Evolutionary conservation across 2,113 vertebrate genomes (phyloP).

Genomic region (Ibidorhyncha struthersii): DNA sequence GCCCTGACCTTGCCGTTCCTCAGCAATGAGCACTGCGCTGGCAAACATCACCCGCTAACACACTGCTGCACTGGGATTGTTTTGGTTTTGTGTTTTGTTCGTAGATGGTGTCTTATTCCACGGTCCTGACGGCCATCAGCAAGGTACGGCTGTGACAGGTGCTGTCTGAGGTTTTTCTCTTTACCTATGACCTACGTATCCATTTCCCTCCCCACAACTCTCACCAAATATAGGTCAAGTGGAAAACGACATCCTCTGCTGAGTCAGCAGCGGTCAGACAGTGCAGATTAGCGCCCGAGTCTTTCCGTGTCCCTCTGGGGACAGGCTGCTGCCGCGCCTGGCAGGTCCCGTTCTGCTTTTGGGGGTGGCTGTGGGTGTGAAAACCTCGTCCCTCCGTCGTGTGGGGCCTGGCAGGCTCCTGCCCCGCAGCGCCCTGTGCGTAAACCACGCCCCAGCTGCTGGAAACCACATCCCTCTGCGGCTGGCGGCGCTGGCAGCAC

Average conservation of each 20-base stretch:
- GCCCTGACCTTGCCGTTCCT: conserved; percentile 47
- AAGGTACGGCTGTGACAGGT: conserved; percentile 80
- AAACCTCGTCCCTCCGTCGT: background rate
- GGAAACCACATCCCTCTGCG: background rate
- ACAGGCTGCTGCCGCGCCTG: background rate
- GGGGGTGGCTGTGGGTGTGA: background rate
- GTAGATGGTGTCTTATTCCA: conserved; percentile 98
- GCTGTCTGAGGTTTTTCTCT: background rate
- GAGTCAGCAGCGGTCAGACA: conserved; percentile 42
- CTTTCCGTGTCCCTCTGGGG: background rate
- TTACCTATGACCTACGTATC: background rate
- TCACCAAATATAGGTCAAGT: conserved; percentile 55
- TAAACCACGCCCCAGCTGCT: background rate
- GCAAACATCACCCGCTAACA: background rate
- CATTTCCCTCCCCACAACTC: background rate
- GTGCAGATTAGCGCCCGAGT: background rate
- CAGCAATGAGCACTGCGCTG: background rate
- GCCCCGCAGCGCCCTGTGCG: background rate
- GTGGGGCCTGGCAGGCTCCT: background rate
- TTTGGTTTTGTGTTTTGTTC: background rate
- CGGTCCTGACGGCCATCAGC: conserved; percentile 91
- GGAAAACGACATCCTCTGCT: conserved; percentile 34
- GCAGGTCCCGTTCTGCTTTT: background rate
- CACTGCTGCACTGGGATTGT: background rate
- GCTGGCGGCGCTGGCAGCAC: background rate